These are phyloP conservation scores for Meloidogyne hapla DNA, from an alignment of 1,140 invertebrate species.

Conservation along the genomic window DNA sequence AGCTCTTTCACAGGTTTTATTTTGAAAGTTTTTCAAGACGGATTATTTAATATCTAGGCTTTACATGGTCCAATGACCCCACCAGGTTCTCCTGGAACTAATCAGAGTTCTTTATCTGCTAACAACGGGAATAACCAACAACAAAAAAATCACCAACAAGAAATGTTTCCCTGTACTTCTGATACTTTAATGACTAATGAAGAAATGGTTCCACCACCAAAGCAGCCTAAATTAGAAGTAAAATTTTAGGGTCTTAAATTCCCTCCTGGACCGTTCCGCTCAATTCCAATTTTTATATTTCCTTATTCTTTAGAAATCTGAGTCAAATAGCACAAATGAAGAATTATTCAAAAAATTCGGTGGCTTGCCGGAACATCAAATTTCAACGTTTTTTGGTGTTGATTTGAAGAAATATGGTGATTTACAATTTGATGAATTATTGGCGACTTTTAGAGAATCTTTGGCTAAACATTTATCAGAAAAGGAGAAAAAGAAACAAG, in stretches of 20 bases:
- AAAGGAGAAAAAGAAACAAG: slow-evolving; percentile 3
- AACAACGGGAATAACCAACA: background rate
- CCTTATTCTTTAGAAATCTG: background rate
- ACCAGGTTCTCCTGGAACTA: slow-evolving; percentile 33
- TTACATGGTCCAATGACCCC: slow-evolving; percentile 30
- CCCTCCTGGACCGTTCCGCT: too few species aligned
- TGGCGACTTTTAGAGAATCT: slow-evolving; percentile 18
- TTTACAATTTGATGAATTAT: slow-evolving; percentile 21
- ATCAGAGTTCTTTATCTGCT: slow-evolving; percentile 6
- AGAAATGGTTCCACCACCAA: background rate
- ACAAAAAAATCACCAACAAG: background rate
- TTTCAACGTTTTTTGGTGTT: slow-evolving; percentile 33
- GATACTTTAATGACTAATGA: background rate
- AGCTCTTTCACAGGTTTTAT: background rate
- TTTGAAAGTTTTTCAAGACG: background rate
- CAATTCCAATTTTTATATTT: background rate
- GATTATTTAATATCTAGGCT: background rate
- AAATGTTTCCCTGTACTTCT: background rate
- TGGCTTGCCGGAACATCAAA: slow-evolving; percentile 23
- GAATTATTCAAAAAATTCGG: slow-evolving; percentile 25
- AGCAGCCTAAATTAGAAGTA: background rate
- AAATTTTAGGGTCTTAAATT: background rate
- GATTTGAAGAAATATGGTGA: slow-evolving; percentile 36
- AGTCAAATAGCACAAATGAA: background rate
- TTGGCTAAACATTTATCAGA: background rate